Percentiles rank a stretch among this genome's conserved stretches.
These are phyloP conservation scores for Melanostigma gelatinosum DNA, from an alignment of 2,113 vertebrate species.

Conservation along the genomic window DNA sequence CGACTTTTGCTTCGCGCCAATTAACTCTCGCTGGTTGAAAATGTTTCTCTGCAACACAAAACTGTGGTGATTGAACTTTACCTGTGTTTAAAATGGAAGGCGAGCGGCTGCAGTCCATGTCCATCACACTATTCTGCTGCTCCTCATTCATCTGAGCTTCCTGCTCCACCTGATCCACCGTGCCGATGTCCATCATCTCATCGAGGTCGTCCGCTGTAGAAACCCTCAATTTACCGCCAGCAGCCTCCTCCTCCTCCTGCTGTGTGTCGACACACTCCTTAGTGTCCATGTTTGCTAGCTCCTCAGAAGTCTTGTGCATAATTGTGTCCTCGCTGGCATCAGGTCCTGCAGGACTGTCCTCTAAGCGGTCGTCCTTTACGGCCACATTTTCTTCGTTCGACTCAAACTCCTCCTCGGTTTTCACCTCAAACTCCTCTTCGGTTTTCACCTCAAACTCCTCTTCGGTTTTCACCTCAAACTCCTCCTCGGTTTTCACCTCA, in stretches of 20 bases:
- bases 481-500: conserved; percentile 27
- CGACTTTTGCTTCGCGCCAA: not conserved
- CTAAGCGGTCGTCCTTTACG: not conserved
- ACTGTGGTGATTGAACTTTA: not conserved
- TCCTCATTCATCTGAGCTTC: conserved; percentile 76
- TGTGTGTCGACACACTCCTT: not conserved
- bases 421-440: conserved; percentile 8
- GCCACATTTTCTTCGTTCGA: not conserved
- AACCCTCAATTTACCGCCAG: not conserved
- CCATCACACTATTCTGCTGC: not conserved
- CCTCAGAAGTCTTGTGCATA: not conserved
- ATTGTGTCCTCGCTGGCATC: not conserved
- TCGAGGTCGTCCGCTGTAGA: conserved; percentile 53
- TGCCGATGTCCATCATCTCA: conserved; percentile 80
- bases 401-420: conserved; percentile 16
- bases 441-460: conserved; percentile 30
- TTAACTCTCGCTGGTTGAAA: not conserved
- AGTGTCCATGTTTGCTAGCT: conserved; percentile 4
- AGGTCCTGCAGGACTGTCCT: not conserved
- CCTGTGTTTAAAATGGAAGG: conserved; percentile 33
- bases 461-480: conserved; percentile 18
- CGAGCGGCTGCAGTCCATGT: conserved; percentile 24
- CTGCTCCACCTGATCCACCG: conserved; percentile 75
- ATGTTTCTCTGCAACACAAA: not conserved
- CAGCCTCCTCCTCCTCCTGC: not conserved